Evolutionary conservation across 2,888 invertebrate species (phyloP), one percentile per base, ranked within the genome.

Genomic region (Drosophila helvetica): DNA sequence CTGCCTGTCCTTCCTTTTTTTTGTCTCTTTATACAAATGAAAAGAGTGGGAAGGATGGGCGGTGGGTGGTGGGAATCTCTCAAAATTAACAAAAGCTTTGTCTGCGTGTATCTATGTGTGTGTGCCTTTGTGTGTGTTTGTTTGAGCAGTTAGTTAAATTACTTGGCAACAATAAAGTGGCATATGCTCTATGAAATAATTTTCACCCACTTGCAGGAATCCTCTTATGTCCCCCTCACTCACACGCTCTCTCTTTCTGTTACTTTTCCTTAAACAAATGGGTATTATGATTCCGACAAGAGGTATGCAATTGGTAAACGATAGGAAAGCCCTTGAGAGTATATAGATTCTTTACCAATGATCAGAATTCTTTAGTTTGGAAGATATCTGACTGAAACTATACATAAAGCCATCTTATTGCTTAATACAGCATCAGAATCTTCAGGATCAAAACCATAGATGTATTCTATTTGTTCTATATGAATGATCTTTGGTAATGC

Each of bases 121-220:
- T 57, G 62, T 42, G 52, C 51, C 45, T 51, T 43, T 38, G 38
- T 38, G 25, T 8, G 45, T 57, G 59, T 54, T 64, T 66, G 63
- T 60, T 55, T 62, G 60, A 57, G 65, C 60, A 73, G 78, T 78
- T 79, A 83, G 89, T 90, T 90, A 88, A 89, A 89, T 89, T 86
- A 89, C 88, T 90, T 86, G 83, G 80, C 78, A 84, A 89, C 89
- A 86, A 86, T 89, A 89, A 89, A 89, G 88, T 89, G 88, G 77
- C 85, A 75, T 75, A 48, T 68, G 68, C 75, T 72, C 74, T 77
- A 69, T 80, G 76, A 78, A 78, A 86, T 78, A 77, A 86, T 88
- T 83, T 88, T 38, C 59, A 17, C 55, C 27, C 55, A 63, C 60
- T 27, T 38, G 38, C 38, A n/a, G 38, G 10, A 42, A 53, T 27